Percentiles rank a stretch among this genome's conserved stretches.
These are phyloP conservation scores for Catharus bicknelli DNA, from an alignment of 2,113 vertebrate species.

Conservation along the genomic window DNA sequence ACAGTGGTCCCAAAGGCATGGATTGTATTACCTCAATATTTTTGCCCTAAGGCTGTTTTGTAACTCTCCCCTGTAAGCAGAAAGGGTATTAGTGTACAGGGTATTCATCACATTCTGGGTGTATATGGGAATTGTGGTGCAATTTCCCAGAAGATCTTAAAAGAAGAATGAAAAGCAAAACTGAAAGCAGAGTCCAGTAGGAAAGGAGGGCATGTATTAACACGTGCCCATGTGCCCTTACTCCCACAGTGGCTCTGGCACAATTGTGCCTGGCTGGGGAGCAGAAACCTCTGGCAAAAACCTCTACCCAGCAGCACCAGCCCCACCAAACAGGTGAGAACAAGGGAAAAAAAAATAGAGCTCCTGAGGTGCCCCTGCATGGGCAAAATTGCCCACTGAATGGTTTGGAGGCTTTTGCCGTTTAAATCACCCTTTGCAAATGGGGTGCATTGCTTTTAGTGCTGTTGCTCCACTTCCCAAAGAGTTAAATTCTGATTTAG, in stretches of 20 bases:
- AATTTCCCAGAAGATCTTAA: not conserved
- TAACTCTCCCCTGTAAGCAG: not conserved
- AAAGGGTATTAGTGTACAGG: not conserved
- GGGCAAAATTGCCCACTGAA: not conserved
- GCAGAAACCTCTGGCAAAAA: not conserved
- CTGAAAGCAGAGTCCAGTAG: not conserved
- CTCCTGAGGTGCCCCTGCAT: not conserved
- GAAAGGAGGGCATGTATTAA: not conserved
- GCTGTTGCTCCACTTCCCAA: accelerated
- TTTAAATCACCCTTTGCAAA: not conserved
- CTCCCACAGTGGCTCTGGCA: not conserved
- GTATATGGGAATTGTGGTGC: not conserved
- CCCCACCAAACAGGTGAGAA: not conserved
- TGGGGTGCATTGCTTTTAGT: not conserved
- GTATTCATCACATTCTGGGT: not conserved
- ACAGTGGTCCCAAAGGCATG: not conserved
- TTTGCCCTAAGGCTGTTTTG: not conserved
- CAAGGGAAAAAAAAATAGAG: accelerated
- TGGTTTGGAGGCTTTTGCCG: not conserved
- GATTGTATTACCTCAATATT: not conserved
- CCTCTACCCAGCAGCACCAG: not conserved
- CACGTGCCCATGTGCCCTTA: not conserved
- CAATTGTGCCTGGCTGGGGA: accelerated
- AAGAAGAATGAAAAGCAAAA: not conserved
- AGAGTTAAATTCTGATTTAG: not conserved